phyloP scores from a whole-genome alignment of 2,888 invertebrate species.

The Thymelicus sylvestris region DNA sequence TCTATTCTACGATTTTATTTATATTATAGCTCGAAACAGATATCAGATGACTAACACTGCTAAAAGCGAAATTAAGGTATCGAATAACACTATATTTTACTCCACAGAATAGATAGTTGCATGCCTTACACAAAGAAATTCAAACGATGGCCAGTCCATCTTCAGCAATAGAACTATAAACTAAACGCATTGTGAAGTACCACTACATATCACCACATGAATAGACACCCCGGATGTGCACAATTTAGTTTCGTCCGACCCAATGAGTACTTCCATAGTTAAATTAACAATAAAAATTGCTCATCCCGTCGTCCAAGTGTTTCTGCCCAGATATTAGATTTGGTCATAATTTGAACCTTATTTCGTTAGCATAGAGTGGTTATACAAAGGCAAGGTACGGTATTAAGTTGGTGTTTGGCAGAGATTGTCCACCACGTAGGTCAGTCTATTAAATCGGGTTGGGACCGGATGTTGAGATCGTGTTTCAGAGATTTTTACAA shows the following conservation, averaged over 20 bases:
- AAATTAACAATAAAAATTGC: constrained; percentile 82
- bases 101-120: background rate
- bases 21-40: no score
- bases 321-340: constrained; percentile 39
- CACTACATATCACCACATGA: constrained; percentile 53
- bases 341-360: background rate
- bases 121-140: constrained; percentile 48
- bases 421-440: constrained; percentile 73
- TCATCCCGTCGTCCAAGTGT: constrained; percentile 64
- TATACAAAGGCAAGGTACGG: background rate
- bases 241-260: constrained; percentile 79
- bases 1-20: no score
- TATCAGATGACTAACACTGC: background rate
- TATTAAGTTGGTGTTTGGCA: constrained; percentile 48
- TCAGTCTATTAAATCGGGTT: constrained; percentile 79
- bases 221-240: constrained; percentile 82
- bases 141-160: constrained; percentile 65
- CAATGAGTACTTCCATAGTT: constrained; percentile 76
- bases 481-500: constrained; percentile 77
- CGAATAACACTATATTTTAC: constrained; percentile 1
- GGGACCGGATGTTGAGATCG: constrained; percentile 75
- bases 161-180: constrained; percentile 58
- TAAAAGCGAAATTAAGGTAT: constrained; percentile 14
- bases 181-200: constrained; percentile 59
- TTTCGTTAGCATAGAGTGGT: background rate